Conservation (phyloP, 2,113 vertebrate species). For the Myotis davidii region DNA sequence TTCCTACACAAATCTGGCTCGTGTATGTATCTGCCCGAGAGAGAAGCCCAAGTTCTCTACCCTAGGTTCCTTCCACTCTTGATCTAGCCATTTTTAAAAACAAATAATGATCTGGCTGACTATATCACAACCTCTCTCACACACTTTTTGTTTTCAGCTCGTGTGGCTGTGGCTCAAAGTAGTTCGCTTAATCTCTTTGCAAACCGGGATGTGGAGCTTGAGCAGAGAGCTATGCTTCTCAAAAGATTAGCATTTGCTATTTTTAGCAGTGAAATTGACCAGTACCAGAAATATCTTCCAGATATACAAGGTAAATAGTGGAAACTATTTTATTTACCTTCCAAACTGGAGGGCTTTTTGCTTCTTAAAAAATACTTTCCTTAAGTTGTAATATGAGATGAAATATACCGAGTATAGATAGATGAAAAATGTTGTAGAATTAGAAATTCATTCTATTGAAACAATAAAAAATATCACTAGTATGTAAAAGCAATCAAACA, state of each 20-base stretch:
- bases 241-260: constrained; percentile 98
- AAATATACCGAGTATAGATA: background rate
- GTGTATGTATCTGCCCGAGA: background rate
- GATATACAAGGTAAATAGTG: constrained; percentile 91
- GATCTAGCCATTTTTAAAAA: background rate
- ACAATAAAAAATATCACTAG: background rate
- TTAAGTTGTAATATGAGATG: constrained; percentile 8
- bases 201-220: constrained; percentile 96
- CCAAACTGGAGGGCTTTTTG: background rate
- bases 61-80: background rate
- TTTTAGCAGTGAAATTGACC: constrained; percentile 98
- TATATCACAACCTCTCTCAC: background rate
- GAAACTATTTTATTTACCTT: constrained; percentile 28
- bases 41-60: background rate
- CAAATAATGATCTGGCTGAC: background rate
- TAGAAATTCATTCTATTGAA: background rate
- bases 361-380: constrained; percentile 30
- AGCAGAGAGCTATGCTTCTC: constrained; percentile 98
- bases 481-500: constrained; percentile 29
- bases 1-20: background rate
- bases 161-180: constrained; percentile 98
- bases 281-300: constrained; percentile 98
- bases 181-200: constrained; percentile 98
- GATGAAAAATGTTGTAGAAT: background rate
- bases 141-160: constrained; percentile 85